Evolutionary conservation across 2,888 invertebrate genomes (phyloP), one percentile per base, ranked within the genome.

Genomic region (Drosophila rubida): DNA sequence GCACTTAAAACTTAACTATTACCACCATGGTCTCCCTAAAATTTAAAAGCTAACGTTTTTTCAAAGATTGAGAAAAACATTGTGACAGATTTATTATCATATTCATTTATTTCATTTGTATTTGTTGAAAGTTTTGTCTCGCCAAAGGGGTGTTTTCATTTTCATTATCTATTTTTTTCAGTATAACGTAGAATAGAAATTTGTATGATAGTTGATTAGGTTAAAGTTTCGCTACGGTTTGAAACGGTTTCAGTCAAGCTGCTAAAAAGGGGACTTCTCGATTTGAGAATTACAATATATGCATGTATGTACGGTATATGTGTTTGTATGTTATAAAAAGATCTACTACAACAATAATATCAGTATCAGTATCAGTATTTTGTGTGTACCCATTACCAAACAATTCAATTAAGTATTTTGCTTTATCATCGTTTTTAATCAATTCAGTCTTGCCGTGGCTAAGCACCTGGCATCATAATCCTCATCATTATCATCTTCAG

Each of bases 341-440:
- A 75, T 45, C 80, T 83, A 86, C 84, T 80, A 84, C 87, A 88
- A 87, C 86, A 82, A 78, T 87, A 78, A 85, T 89, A 86, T 89
- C 79, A 75, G 71, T 81, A 86, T 89, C 79, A 75, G 71, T 81
- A 78, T 80, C 58, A 73, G 44, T 62, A 66, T 51, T 66, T 55
- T 66, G 60, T 63, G 76, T 88, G 85, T 84, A 84, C 75, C 75
- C 88, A 80, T 68, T 75, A 80, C 78, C 82, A 80, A 80, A 70
- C 78, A 65, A 53, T 65, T 74, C 61, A 57, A 58, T 61, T 71
- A 58, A 69, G 8, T 41, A 42, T 53, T 42, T 63, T 64, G 39
- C 41, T 30, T 35, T 73, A 68, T 69, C 63, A 45, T 54, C 35
- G 14, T 46, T 23, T 79, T 58, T 45, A 63, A 62, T 85, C 81